Evolutionary conservation across 2,113 vertebrate genomes (phyloP).

Genomic region (Oncorhynchus kisutch): DNA sequence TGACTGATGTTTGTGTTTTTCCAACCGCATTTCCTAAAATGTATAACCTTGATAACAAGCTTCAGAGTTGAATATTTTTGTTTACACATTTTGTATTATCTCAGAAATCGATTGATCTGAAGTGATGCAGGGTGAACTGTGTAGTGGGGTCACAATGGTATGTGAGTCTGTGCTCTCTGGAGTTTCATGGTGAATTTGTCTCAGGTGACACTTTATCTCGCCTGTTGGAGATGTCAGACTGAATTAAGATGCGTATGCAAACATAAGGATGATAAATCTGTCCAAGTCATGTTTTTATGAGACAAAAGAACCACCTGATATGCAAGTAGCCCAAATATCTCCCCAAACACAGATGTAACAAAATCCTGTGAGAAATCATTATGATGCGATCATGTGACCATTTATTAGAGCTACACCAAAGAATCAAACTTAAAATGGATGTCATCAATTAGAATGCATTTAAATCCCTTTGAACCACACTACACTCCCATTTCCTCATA

Average conservation of each 20-base stretch:
- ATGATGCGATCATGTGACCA: neutral
- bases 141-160: neutral
- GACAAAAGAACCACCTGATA: neutral
- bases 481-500: neutral
- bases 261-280: neutral
- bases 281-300: neutral
- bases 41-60: neutral
- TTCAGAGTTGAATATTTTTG: neutral
- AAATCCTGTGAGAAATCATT: neutral
- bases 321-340: neutral
- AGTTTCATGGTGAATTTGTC: neutral
- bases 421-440: neutral
- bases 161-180: neutral
- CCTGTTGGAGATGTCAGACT: neutral
- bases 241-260: neutral
- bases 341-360: neutral
- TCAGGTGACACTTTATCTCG: neutral
- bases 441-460: neutral
- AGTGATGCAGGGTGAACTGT: neutral
- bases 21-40: neutral
- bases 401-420: neutral
- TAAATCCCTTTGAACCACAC: neutral
- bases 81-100: neutral
- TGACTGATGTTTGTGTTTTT: neutral
- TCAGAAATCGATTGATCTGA: neutral